Evolutionary conservation across 1,140 invertebrate species (phyloP).

Genomic region (Solenopsis fugax): DNA sequence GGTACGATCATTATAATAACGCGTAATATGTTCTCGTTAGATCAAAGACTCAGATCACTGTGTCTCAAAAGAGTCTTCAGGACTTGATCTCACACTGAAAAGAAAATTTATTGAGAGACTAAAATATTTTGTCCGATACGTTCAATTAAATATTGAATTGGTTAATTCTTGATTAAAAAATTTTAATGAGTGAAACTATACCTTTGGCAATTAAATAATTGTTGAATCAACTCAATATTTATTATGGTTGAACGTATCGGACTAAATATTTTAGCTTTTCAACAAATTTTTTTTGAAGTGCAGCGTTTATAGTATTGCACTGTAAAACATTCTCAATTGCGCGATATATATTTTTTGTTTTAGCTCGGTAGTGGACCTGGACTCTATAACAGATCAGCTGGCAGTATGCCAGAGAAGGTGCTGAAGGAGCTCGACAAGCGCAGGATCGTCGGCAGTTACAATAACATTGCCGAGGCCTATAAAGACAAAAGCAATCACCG

Average conservation of each 20-base stretch:
- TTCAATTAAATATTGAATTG: too few species aligned
- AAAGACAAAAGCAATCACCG: conserved; percentile 83
- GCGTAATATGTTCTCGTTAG: conserved; percentile 44
- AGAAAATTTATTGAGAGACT: too few species aligned
- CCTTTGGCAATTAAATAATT: too few species aligned
- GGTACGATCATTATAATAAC: conserved; percentile 52
- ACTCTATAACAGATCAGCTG: conserved; percentile 61
- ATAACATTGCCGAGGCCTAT: conserved; percentile 84
- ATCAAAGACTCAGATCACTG: neutral
- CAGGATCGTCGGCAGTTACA: conserved; percentile 87
- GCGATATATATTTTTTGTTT: conserved; percentile 2
- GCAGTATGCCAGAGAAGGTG: conserved; percentile 87
- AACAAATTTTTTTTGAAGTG: too few species aligned
- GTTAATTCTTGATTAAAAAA: too few species aligned
- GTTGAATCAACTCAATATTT: too few species aligned
- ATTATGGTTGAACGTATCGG: too few species aligned
- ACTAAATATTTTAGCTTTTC: too few species aligned
- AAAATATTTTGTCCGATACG: too few species aligned
- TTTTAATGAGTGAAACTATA: too few species aligned
- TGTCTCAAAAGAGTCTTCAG: neutral
- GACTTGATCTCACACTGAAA: neutral
- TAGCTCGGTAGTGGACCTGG: conserved; percentile 15
- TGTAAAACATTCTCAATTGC: neutral
- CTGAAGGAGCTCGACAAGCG: conserved; percentile 88
- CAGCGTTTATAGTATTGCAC: neutral